Conservation (phyloP, 2,113 vertebrate species). For the Chinchilla lanigera region DNA sequence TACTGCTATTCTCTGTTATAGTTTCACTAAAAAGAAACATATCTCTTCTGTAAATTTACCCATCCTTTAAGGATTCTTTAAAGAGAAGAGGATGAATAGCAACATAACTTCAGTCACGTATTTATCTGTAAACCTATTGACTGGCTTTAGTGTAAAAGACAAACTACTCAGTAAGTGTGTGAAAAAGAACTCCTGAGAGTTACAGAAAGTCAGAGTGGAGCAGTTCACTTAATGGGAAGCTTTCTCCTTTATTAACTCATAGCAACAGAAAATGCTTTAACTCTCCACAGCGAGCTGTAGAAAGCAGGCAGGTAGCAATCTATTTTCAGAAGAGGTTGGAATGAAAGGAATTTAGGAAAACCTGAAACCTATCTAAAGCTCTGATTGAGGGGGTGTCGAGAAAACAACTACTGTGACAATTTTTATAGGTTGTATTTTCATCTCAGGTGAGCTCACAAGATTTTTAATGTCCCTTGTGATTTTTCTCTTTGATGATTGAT, state of each 20-base stretch:
- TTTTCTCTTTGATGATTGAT: background rate
- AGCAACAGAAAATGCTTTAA: background rate
- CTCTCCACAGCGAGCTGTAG: background rate
- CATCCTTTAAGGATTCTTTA: slow-evolving; percentile 19
- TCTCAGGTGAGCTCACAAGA: background rate
- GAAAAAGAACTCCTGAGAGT: background rate
- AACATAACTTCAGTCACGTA: background rate
- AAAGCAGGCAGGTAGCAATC: background rate
- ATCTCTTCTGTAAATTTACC: slow-evolving; percentile 16
- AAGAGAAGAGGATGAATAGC: slow-evolving; percentile 21
- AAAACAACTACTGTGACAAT: background rate
- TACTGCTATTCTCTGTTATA: background rate
- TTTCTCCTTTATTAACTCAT: background rate
- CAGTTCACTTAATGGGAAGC: background rate
- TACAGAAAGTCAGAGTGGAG: background rate
- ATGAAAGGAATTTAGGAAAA: background rate
- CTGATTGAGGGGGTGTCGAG: background rate
- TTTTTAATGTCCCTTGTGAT: background rate
- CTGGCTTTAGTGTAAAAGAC: background rate
- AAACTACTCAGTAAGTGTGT: background rate
- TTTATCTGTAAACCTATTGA: background rate
- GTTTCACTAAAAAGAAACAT: slow-evolving; percentile 29
- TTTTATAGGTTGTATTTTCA: background rate
- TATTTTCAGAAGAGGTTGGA: background rate
- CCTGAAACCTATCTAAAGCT: background rate